Conservation (phyloP, 2,888 invertebrate genomes). For the Muschampia plurimacula region DNA sequence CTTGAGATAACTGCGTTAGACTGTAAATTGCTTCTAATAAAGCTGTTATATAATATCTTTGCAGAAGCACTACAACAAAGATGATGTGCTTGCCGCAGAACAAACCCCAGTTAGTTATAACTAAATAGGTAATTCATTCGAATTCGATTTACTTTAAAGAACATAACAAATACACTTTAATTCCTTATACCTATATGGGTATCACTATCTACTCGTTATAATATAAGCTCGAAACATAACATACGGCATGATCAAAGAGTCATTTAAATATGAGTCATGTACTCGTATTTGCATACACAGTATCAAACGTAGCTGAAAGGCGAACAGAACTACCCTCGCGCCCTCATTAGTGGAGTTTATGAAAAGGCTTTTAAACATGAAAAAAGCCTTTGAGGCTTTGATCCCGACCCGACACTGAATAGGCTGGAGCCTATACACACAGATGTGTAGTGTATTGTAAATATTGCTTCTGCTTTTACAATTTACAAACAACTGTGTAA, state of each 20-base stretch:
- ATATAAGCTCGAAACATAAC: neutral
- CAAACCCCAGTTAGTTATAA: no score
- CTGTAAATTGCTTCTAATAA: no score
- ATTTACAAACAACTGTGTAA: neutral
- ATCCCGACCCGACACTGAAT: constrained; percentile 34
- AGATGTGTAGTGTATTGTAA: neutral
- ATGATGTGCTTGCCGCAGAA: no score
- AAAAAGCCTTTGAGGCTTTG: constrained; percentile 36
- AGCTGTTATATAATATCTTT: no score
- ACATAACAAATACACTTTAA: no score
- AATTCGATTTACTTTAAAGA: no score
- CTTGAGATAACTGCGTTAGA: no score
- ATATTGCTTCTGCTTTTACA: neutral
- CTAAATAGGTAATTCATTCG: no score
- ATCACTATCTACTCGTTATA: no score
- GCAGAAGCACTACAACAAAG: no score
- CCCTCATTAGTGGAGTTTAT: constrained; percentile 32
- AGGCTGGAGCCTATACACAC: constrained; percentile 9
- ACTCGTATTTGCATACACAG: constrained; percentile 11
- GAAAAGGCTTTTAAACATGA: constrained; percentile 33
- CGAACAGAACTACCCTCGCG: constrained; percentile 16
- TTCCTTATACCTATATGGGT: no score
- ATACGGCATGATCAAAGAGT: constrained; percentile 12
- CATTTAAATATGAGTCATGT: neutral
- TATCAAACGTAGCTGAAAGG: constrained; percentile 18